phyloP scores from a whole-genome alignment of 1,140 invertebrate species.

The Chironomus striatipennis region DNA sequence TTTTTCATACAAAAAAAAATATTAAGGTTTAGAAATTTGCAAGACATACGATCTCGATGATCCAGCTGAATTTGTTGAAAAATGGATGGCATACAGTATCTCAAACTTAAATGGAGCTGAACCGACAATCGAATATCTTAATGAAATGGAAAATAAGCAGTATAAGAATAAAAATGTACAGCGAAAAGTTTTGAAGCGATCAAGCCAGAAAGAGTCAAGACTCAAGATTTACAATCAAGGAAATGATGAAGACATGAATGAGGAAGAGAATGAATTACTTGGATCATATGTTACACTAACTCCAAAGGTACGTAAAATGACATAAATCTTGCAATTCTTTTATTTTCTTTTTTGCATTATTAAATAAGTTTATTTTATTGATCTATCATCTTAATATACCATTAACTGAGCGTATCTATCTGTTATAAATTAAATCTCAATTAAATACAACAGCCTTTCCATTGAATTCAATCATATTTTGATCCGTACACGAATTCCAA shows the following conservation, averaged over 20 bases:
- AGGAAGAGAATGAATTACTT: constrained; percentile 37
- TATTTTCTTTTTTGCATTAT: background rate
- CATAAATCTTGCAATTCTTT: background rate
- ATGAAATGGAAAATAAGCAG: constrained; percentile 52
- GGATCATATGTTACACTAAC: constrained; percentile 41
- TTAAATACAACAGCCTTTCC: constrained; percentile 7
- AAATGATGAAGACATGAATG: constrained; percentile 30
- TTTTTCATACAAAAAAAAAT: constrained; percentile 14
- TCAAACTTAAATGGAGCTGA: constrained; percentile 49
- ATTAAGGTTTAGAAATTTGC: constrained; percentile 46
- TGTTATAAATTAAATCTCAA: constrained; percentile 10
- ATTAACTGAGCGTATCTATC: background rate
- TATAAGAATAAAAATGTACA: constrained; percentile 31
- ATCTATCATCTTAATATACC: background rate
- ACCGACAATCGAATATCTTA: constrained; percentile 47
- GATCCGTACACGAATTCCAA: background rate
- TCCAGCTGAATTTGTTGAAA: constrained; percentile 54
- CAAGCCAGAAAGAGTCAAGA: background rate
- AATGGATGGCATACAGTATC: constrained; percentile 57
- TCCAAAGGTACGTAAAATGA: constrained; percentile 39
- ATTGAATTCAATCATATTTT: constrained; percentile 6
- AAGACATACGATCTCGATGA: constrained; percentile 46
- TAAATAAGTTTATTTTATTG: background rate
- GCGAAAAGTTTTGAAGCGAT: background rate
- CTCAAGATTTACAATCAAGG: background rate